phyloP scores from a whole-genome alignment of 2,888 invertebrate species.

The Leptopilina myrica region DNA sequence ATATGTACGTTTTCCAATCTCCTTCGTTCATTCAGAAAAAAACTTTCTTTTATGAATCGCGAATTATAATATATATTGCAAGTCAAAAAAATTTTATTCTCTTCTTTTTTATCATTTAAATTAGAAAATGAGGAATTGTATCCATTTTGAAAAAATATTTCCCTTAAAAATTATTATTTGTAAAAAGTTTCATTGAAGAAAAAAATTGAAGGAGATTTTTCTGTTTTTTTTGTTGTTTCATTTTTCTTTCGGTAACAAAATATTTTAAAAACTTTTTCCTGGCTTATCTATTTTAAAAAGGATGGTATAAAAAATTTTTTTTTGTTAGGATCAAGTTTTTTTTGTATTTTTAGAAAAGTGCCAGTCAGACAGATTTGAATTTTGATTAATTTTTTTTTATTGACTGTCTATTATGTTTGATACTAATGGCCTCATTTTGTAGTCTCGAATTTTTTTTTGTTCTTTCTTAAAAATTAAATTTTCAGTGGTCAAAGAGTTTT shows the following conservation, averaged over 20 bases:
- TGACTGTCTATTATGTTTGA: slow-evolving; percentile 26
- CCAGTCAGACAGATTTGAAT: slow-evolving; percentile 26
- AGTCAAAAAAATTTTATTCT: background rate
- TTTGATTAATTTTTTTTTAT: slow-evolving; percentile 35
- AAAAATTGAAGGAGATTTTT: background rate
- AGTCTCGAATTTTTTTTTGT: background rate
- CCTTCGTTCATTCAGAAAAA: slow-evolving; percentile 13
- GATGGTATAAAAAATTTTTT: slow-evolving; percentile 13
- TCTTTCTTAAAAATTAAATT: slow-evolving; percentile 23
- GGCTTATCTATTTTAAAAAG: slow-evolving; percentile 17
- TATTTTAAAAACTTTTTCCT: slow-evolving; percentile 1
- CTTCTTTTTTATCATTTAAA: too few relatives aligned
- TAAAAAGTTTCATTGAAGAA: background rate
- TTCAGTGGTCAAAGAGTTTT: slow-evolving; percentile 4
- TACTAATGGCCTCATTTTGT: slow-evolving; percentile 20
- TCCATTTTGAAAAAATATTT: background rate
- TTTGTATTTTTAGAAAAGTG: slow-evolving; percentile 2
- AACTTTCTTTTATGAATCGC: background rate
- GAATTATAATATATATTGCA: background rate
- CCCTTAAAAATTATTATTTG: background rate
- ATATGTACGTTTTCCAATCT: slow-evolving; percentile 47
- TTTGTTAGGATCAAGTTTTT: background rate
- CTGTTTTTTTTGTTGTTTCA: too few relatives aligned
- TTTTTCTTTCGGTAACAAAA: slow-evolving; percentile 12
- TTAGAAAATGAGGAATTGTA: too few relatives aligned